A percentile compares a stretch with the other conserved stretches of the same genome.
Conservation (phyloP, 2,113 vertebrate species). For the Antechinus flavipes region DNA sequence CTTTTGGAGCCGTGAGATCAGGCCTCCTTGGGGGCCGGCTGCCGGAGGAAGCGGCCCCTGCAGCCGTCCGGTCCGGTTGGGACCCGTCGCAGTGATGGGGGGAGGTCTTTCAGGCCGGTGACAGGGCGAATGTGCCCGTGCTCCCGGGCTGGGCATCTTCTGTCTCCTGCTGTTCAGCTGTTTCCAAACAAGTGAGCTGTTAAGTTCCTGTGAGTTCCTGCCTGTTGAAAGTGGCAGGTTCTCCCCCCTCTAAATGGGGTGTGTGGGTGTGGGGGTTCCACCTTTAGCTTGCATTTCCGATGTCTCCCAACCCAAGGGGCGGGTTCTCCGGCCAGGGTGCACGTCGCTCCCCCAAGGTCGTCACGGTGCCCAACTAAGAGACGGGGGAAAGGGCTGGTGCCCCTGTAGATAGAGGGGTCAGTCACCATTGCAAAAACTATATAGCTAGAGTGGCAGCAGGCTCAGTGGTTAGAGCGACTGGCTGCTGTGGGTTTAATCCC, state of each 20-base stretch:
- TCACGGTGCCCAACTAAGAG: neutral
- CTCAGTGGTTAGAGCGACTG: no score
- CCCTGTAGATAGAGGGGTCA: neutral
- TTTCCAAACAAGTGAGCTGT: constrained; percentile 72
- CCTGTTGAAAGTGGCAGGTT: neutral
- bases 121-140: constrained; percentile 67
- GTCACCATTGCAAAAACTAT: no score
- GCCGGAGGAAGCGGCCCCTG: constrained; percentile 72
- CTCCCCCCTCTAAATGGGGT: neutral
- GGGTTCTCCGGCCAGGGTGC: neutral
- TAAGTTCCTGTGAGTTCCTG: neutral
- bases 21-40: constrained; percentile 65
- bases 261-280: neutral
- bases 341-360: neutral
- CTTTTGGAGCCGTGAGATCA: constrained; percentile 74
- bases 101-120: constrained; percentile 72
- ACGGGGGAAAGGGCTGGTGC: neutral
- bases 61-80: constrained; percentile 65
- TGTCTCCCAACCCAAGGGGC: neutral
- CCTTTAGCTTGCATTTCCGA: neutral
- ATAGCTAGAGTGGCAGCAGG: neutral
- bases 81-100: constrained; percentile 61
- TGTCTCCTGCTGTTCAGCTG: constrained; percentile 59
- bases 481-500: neutral
- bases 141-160: constrained; percentile 26